A percentile compares a stretch with the other conserved stretches of the same genome.
These are phyloP conservation scores for Mus pahari DNA, from an alignment of 2,113 vertebrate species.

Conservation along the genomic window DNA sequence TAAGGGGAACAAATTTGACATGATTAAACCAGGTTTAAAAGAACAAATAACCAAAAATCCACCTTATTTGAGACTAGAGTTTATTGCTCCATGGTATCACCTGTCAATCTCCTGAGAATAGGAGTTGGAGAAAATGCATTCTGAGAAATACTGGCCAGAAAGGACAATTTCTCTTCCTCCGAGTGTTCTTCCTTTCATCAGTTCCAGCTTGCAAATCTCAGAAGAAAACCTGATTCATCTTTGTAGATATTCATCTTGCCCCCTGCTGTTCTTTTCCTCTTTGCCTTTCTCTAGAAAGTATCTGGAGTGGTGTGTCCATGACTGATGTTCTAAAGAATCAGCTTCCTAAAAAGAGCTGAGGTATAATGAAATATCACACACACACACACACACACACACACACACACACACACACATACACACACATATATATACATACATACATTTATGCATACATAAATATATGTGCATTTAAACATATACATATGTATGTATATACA, in stretches of 20 bases:
- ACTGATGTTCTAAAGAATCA: not conserved
- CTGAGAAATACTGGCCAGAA: slow-evolving; percentile 7
- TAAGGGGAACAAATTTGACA: not conserved
- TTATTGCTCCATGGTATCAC: not conserved
- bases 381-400: not conserved
- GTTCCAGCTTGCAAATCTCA: slow-evolving; percentile 26
- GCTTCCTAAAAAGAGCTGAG: not conserved
- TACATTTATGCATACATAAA: not conserved
- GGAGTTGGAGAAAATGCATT: slow-evolving; percentile 2
- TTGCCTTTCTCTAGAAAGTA: slow-evolving; percentile 36
- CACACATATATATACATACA: not conserved
- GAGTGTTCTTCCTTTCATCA: not conserved
- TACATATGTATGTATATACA: not conserved
- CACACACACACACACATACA: not conserved
- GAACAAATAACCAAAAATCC: not conserved
- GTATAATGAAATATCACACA: not conserved
- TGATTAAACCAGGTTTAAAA: not conserved
- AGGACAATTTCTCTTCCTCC: not conserved
- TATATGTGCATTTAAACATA: not conserved
- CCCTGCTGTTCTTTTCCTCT: not conserved
- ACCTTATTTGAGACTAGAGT: not conserved
- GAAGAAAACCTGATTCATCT: slow-evolving; percentile 41
- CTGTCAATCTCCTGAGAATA: not conserved
- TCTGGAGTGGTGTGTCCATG: not conserved
- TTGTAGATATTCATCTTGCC: not conserved